Evolutionary conservation across 1,140 invertebrate species (phyloP).

Genomic region (Apis cerana): DNA sequence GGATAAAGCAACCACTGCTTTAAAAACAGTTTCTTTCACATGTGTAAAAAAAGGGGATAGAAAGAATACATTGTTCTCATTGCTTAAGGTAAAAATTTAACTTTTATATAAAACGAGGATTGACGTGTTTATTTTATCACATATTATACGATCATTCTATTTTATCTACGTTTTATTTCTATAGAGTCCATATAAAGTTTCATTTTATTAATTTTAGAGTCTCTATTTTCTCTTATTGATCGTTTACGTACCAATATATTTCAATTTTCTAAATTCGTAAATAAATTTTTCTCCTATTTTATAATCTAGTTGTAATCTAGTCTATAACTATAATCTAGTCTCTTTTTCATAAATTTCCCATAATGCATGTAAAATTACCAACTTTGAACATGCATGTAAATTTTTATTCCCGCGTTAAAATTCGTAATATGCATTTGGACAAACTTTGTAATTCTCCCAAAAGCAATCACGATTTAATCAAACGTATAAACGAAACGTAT

Average conservation of each 20-base stretch:
- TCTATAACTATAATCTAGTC: too few relatives aligned
- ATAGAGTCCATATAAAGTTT: not conserved
- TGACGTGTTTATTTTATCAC: conserved; percentile 32
- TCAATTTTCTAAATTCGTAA: too few relatives aligned
- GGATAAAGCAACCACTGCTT: conserved; percentile 22
- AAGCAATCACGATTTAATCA: not conserved
- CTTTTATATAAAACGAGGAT: conserved; percentile 10
- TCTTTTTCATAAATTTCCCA: too few relatives aligned
- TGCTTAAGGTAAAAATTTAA: not conserved
- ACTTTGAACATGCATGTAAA: not conserved
- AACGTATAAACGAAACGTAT: not conserved
- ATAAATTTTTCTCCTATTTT: too few relatives aligned
- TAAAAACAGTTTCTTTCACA: not conserved
- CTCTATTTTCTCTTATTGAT: too few relatives aligned
- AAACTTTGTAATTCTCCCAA: not conserved
- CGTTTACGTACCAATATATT: too few relatives aligned
- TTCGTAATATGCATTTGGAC: not conserved
- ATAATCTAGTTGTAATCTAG: too few relatives aligned
- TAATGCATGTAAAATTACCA: not conserved
- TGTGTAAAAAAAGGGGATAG: not conserved
- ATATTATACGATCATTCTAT: conserved; percentile 26
- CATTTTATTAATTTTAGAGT: too few relatives aligned
- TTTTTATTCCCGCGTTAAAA: not conserved
- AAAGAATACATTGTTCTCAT: conserved; percentile 29
- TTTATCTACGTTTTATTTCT: conserved; percentile 34